Base-by-base conservation (phyloP, 2,797 vertebrate genomes). In the Hephaestus fuliginosus region DNA sequence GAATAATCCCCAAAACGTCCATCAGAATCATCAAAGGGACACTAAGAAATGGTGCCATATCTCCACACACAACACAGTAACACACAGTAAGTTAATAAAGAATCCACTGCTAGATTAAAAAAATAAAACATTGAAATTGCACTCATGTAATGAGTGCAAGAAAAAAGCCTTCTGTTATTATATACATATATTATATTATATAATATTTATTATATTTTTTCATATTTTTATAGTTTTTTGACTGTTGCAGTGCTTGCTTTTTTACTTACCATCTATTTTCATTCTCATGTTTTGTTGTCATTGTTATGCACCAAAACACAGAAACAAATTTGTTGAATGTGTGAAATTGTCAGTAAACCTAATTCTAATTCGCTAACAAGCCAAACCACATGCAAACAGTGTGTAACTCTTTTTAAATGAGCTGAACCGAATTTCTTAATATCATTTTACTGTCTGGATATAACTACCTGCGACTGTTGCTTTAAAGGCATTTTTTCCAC, bases 31-130 rank as follows among this genome's bases (percentile, higher is more conserved):
- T 52, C 22, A 48, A 30, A 52, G 55, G 69, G 41, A 43, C 49
- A 57, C 10, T 56, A 55, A 46, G 46, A 46, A 46, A 63, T 49
- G 52, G 68, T 18, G 72, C 14, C n/a, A 18, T 61, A 11, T 57
- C 15, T 48, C 46, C 39, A 51, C 39, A 48, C 12, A 39, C 28
- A 44, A 48, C 12, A 39, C 28, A 44, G n/a, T 55, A 51, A n/a
- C 25, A 25, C 25, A 25, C 25, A 25, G 14, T 41, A 7, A 58
- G 64, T 65, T 65, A 33, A 28, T 36, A 52, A 33, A 36, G 14
- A 66, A 53, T 56, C 30, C 10, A 41, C 14, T n/a, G 0, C 10
- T 39, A 13, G 18, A 18, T 18, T 18, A 20, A 51, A 51, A 25
- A 33, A 33, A 33, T 33, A 33, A 33, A 33, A 33, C 30, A 33